phyloP scores from a whole-genome alignment of 92 coral and sea anemone genomes.

The Phenganax subtilis region DNA sequence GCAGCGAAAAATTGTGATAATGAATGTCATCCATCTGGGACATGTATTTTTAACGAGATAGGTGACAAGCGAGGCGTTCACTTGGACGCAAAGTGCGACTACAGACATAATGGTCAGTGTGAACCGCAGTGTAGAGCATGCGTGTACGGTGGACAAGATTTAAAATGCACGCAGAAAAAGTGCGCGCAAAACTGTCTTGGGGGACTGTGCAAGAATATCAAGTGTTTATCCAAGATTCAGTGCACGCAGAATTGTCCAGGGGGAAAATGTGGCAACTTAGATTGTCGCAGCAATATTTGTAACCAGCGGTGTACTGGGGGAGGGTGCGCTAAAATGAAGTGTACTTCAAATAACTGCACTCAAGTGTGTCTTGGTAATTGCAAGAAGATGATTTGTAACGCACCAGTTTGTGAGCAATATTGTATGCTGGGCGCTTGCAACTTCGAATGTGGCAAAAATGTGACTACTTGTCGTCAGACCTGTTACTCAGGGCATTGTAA shows the following conservation, averaged over 20 bases:
- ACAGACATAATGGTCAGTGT: constrained; percentile 43
- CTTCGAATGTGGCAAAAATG: constrained; percentile 28
- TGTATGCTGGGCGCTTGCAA: constrained; percentile 31
- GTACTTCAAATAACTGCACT: constrained; percentile 24
- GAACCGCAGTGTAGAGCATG: constrained; percentile 38
- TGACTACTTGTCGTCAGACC: constrained; percentile 10
- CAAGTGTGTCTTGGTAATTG: constrained; percentile 39
- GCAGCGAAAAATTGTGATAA: constrained; percentile 25
- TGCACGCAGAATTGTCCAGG: constrained; percentile 33
- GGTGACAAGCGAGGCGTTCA: neutral
- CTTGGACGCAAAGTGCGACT: constrained; percentile 43
- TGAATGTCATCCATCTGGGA: constrained; percentile 37
- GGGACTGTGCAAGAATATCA: constrained; percentile 26
- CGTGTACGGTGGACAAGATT: constrained; percentile 21
- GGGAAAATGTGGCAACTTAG: constrained; percentile 23
- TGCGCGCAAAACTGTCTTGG: constrained; percentile 34
- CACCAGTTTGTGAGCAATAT: constrained; percentile 28
- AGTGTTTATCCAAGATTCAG: constrained; percentile 13
- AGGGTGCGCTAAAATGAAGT: constrained; percentile 24
- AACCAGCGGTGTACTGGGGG: constrained; percentile 35
- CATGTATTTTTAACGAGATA: constrained; percentile 24
- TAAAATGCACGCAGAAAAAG: constrained; percentile 9
- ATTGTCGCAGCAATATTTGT: constrained; percentile 27
- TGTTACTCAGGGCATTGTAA: constrained; percentile 17
- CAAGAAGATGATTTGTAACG: constrained; percentile 27